Evolutionary conservation across 2,888 invertebrate species (phyloP).

Genomic region (Sphaeridia pumilis): DNA sequence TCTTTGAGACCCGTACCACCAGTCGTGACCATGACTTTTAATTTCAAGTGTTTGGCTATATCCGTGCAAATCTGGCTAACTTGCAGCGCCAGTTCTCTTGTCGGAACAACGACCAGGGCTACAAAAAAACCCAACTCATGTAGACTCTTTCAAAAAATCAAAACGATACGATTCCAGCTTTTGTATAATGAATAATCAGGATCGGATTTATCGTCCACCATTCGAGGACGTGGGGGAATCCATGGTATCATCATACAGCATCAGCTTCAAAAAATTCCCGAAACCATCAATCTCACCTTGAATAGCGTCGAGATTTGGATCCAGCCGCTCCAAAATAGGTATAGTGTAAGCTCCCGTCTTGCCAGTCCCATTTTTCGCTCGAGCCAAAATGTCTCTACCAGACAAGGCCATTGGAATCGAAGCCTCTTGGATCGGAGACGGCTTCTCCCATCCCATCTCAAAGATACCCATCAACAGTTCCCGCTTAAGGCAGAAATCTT

Average conservation of each 20-base stretch:
- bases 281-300: no score
- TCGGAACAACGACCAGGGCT: slow-evolving; percentile 95
- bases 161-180: no score
- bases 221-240: slow-evolving; percentile 20
- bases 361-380: slow-evolving; percentile 97
- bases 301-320: slow-evolving; percentile 69
- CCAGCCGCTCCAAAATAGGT: slow-evolving; percentile 86
- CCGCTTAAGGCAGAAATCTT: slow-evolving; percentile 95
- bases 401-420: slow-evolving; percentile 96
- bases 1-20: slow-evolving; percentile 96
- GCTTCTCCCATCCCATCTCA: slow-evolving; percentile 99
- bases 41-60: slow-evolving; percentile 90
- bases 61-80: slow-evolving; percentile 99
- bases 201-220: slow-evolving; percentile 20
- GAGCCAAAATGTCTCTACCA: slow-evolving; percentile 92
- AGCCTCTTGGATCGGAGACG: slow-evolving; percentile 98
- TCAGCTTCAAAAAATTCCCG: slow-evolving; percentile 10
- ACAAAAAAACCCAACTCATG: slow-evolving; percentile 9
- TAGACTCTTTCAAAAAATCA: background rate
- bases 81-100: slow-evolving; percentile 94
- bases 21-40: slow-evolving; percentile 98
- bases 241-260: slow-evolving; percentile 20
- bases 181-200: slow-evolving; percentile 15
- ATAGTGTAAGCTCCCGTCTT: slow-evolving; percentile 99
- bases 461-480: slow-evolving; percentile 97